Conservation (phyloP, 2,888 invertebrate genomes). For the Trachelus tabidus region DNA sequence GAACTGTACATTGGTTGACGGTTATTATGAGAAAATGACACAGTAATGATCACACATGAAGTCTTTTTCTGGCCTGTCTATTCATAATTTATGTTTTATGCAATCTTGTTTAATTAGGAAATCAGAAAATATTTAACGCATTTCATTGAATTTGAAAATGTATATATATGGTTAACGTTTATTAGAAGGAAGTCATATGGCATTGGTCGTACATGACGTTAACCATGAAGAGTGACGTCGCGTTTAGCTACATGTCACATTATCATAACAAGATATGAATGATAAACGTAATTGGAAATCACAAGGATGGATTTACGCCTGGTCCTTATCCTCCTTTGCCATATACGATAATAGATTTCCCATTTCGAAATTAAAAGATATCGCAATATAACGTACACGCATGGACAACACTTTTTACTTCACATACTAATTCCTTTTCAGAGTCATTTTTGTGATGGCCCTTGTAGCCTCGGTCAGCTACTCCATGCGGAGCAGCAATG, state of each 20-base stretch:
- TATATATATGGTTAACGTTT: background rate
- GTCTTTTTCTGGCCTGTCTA: background rate
- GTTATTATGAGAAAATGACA: background rate
- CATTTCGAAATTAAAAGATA: background rate
- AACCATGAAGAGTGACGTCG: background rate
- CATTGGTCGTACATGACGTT: background rate
- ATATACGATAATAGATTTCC: background rate
- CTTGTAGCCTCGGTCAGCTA: conserved; percentile 70
- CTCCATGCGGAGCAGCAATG: conserved; percentile 58
- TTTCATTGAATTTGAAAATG: background rate
- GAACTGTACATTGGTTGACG: background rate
- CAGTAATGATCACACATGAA: background rate
- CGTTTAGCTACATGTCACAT: background rate
- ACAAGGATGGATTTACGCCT: background rate
- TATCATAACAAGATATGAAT: background rate
- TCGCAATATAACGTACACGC: background rate
- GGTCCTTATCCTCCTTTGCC: background rate
- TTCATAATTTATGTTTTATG: background rate
- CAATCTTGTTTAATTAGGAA: background rate
- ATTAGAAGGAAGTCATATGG: background rate
- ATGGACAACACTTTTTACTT: background rate
- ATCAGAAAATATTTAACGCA: background rate
- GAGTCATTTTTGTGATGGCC: conserved; percentile 68
- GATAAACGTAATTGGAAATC: background rate
- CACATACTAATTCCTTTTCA: conserved; percentile 49